Evolutionary conservation across 2,888 invertebrate genomes (phyloP).

Genomic region (Operophtera brumata): DNA sequence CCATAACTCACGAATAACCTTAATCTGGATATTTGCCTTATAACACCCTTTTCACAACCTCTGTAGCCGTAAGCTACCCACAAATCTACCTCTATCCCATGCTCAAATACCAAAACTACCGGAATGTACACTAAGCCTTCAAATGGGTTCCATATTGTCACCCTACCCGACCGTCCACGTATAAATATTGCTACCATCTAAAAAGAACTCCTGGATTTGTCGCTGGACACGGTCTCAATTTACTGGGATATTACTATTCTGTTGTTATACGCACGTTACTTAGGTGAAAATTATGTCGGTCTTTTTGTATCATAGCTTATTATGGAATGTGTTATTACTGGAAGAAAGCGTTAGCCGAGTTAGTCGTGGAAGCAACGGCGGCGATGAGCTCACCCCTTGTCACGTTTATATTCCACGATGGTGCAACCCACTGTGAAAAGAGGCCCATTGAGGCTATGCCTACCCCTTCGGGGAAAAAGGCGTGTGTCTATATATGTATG

Average conservation of each 20-base stretch:
- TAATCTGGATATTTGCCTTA: background rate
- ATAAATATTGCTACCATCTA: background rate
- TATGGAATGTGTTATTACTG: no score
- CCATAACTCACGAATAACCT: no score
- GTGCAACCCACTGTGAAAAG: no score
- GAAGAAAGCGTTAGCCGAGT: no score
- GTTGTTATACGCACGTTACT: background rate
- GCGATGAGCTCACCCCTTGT: no score
- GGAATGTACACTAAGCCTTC: background rate
- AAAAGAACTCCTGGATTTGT: slow-evolving; percentile 1
- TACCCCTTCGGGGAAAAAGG: no score
- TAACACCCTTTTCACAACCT: background rate
- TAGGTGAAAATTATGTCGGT: no score
- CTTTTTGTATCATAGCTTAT: no score
- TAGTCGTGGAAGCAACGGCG: no score
- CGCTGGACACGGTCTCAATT: background rate
- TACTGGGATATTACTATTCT: background rate
- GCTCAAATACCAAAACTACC: background rate
- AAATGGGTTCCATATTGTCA: background rate
- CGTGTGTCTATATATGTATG: no score
- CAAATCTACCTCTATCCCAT: background rate
- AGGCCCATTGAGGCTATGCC: no score
- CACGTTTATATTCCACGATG: no score
- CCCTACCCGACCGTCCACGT: background rate
- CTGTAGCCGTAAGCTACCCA: background rate